phyloP scores from a whole-genome alignment of 2,888 invertebrate genomes.

The Drosophila eohydei region DNA sequence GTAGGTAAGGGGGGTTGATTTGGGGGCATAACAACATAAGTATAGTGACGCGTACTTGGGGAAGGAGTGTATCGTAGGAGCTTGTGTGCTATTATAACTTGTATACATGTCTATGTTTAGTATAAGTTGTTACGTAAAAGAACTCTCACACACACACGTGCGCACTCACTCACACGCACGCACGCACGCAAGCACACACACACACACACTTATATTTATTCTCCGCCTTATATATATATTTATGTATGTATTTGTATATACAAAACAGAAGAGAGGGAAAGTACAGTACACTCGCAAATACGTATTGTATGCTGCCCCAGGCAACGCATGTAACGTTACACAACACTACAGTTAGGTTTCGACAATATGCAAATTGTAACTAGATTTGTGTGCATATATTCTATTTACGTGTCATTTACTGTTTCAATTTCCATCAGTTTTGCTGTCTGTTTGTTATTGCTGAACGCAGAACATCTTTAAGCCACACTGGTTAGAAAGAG shows the following conservation, averaged over 20 bases:
- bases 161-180: background rate
- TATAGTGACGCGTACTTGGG: constrained; percentile 16
- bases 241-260: constrained; percentile 17
- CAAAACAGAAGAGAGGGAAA: constrained; percentile 4
- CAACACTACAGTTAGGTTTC: constrained; percentile 11
- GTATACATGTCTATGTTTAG: constrained; percentile 12
- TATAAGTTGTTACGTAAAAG: constrained; percentile 25
- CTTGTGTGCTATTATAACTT: constrained; percentile 7
- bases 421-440: background rate
- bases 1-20: background rate
- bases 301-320: background rate
- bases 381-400: background rate
- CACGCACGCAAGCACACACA: constrained; percentile 7
- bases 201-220: constrained; percentile 5
- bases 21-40: constrained; percentile 41
- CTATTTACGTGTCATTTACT: background rate
- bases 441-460: constrained; percentile 10
- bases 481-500: constrained; percentile 40
- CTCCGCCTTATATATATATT: constrained; percentile 20
- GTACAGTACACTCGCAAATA: background rate
- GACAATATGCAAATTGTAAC: constrained; percentile 2
- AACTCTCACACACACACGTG: constrained; percentile 4
- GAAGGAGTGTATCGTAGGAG: background rate
- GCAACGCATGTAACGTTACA: background rate
- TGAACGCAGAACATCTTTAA: constrained; percentile 29